These are phyloP conservation scores for Arge pagana DNA, from an alignment of 2,888 invertebrate species.

Conservation along the genomic window DNA sequence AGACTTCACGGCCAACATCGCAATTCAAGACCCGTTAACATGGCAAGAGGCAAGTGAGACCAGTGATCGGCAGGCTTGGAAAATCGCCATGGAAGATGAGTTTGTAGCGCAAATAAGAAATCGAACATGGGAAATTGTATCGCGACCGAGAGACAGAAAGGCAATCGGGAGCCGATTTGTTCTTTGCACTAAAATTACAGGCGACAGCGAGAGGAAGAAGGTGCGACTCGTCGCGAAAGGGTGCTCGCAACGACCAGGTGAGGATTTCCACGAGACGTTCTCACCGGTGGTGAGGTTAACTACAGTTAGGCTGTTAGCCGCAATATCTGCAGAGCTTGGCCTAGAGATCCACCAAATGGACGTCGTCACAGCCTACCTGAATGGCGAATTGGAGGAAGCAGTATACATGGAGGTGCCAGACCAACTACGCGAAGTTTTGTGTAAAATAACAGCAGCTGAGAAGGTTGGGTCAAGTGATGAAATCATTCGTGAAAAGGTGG, in stretches of 20 bases:
- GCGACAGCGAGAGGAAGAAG: conserved; percentile 12
- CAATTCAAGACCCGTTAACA: conserved; percentile 6
- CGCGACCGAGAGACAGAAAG: conserved; percentile 18
- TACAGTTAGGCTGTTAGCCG: conserved; percentile 23
- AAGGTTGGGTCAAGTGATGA: conserved; percentile 1
- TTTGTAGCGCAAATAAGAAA: conserved; percentile 22
- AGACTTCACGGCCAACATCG: conserved; percentile 10
- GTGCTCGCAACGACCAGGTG: conserved; percentile 23
- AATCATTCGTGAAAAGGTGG: too few species aligned
- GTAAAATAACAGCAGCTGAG: conserved; percentile 7
- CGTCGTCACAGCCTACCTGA: conserved; percentile 27
- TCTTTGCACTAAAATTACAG: conserved; percentile 20
- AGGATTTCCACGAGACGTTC: conserved; percentile 23
- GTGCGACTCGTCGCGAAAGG: conserved; percentile 27
- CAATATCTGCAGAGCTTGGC: conserved; percentile 20
- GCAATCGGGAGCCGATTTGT: conserved; percentile 24
- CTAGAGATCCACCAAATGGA: conserved; percentile 29
- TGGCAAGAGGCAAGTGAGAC: conserved; percentile 17
- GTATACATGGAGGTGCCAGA: conserved; percentile 14
- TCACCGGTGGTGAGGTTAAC: conserved; percentile 25
- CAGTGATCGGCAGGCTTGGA: conserved; percentile 16
- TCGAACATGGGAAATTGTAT: conserved; percentile 22
- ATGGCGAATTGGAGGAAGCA: conserved; percentile 21
- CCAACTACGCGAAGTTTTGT: conserved; percentile 4
- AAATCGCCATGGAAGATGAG: conserved; percentile 19